Conservation (phyloP, 2,888 invertebrate species). For the Caenorhabditis wallacei region DNA sequence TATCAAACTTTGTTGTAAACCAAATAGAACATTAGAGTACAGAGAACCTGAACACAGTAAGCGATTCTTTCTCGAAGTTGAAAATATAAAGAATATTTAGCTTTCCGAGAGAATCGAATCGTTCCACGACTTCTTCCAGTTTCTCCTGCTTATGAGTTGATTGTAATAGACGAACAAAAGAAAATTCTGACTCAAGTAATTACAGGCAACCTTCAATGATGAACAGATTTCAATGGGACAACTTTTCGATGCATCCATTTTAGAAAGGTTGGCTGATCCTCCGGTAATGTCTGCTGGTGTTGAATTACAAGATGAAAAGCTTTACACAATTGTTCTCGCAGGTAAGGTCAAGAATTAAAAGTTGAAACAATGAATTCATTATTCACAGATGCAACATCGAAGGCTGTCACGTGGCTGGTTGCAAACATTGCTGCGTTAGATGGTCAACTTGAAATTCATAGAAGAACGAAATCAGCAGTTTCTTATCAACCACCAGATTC, state of each 20-base stretch:
- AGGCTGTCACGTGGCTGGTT: constrained; percentile 58
- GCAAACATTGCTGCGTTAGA: constrained; percentile 65
- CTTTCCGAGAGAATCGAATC: constrained; percentile 71
- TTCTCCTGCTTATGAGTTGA: constrained; percentile 61
- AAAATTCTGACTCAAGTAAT: not conserved
- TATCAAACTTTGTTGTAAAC: constrained; percentile 69
- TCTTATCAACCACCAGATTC: constrained; percentile 55
- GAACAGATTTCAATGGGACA: constrained; percentile 66
- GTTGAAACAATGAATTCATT: not conserved
- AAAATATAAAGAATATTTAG: too few relatives aligned
- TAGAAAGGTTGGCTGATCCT: constrained; percentile 58
- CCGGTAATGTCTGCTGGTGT: constrained; percentile 61
- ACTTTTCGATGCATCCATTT: constrained; percentile 58
- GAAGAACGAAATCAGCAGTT: constrained; percentile 58
- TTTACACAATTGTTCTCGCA: constrained; percentile 67
- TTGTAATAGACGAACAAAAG: constrained; percentile 16
- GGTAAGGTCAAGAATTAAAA: constrained; percentile 42
- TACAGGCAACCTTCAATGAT: constrained; percentile 64
- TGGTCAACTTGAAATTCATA: constrained; percentile 61
- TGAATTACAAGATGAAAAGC: constrained; percentile 61
- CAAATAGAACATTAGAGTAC: constrained; percentile 62
- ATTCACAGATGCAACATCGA: constrained; percentile 62
- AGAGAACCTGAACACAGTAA: constrained; percentile 70
- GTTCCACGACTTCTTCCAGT: constrained; percentile 68
- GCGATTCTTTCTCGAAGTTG: too few relatives aligned